Conservation (phyloP, 2,888 invertebrate species). For the Julus scandinavius region DNA sequence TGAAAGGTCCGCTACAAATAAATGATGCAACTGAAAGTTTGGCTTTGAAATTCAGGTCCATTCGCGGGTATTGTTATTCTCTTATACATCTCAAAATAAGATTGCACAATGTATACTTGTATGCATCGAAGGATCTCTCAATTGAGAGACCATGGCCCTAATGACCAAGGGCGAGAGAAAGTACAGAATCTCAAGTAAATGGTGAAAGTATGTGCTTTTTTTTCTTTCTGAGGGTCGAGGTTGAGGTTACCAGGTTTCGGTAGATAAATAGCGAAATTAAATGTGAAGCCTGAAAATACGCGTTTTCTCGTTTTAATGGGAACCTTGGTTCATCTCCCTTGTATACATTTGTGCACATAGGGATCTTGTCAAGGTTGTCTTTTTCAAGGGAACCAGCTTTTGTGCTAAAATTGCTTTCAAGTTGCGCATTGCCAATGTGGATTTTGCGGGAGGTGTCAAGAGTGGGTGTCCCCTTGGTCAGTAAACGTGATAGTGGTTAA, state of each 20-base stretch:
- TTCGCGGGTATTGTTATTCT: no score
- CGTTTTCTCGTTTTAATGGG: background rate
- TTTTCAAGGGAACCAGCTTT: background rate
- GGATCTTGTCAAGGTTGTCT: background rate
- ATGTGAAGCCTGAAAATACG: background rate
- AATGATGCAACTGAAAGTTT: no score
- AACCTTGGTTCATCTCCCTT: slow-evolving; percentile 3
- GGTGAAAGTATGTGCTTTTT: background rate
- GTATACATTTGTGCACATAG: background rate
- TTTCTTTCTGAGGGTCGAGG: background rate
- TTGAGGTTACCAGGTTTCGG: slow-evolving; percentile 42
- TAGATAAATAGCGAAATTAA: background rate
- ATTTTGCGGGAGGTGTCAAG: background rate
- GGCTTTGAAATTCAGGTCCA: no score
- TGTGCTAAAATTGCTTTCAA: slow-evolving; percentile 9
- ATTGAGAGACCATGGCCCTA: slow-evolving; percentile 7
- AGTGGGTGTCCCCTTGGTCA: background rate
- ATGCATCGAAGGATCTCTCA: no score
- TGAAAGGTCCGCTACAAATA: no score
- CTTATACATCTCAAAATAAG: no score
- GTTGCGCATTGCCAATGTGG: background rate
- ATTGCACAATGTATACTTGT: no score
- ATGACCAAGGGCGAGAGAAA: slow-evolving; percentile 7
- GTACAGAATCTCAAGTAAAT: background rate
- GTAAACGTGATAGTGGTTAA: background rate